Conservation (phyloP, 2,797 vertebrate genomes). For the Muscicapa striata region DNA sequence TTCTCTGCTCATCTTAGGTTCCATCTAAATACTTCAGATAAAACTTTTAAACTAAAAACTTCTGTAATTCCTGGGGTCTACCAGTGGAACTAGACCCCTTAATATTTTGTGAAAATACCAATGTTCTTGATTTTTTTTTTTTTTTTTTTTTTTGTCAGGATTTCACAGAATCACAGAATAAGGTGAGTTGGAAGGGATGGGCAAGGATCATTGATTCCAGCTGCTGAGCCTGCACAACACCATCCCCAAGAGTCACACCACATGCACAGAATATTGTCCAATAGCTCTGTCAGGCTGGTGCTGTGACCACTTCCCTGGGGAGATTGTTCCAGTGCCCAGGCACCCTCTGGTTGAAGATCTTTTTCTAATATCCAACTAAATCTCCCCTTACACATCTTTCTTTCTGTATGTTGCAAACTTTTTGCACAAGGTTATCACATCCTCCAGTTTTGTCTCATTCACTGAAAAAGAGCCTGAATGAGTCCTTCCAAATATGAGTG, state of each 20-base stretch:
- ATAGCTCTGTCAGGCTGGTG: background rate
- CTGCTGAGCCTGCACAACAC: background rate
- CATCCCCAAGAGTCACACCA: background rate
- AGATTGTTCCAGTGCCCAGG: background rate
- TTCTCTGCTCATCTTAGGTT: background rate
- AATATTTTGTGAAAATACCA: background rate
- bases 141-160: background rate
- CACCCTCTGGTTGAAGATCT: background rate
- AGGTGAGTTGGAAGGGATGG: background rate
- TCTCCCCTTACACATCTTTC: rapidly evolving
- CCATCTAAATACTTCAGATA: background rate
- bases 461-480: background rate
- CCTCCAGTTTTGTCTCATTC: background rate
- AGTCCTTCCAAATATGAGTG: conserved; percentile 5
- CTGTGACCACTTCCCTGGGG: background rate
- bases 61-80: background rate
- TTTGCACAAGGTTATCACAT: background rate
- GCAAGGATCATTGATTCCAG: rapidly evolving
- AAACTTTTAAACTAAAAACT: no score
- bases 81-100: background rate
- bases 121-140: background rate
- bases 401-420: background rate
- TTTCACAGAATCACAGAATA: background rate
- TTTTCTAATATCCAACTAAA: background rate
- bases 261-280: background rate